Percentiles rank a stretch among this genome's conserved stretches.
These are phyloP conservation scores for Monarcha castaneiventris DNA, from an alignment of 2,113 vertebrate genomes.

Conservation along the genomic window DNA sequence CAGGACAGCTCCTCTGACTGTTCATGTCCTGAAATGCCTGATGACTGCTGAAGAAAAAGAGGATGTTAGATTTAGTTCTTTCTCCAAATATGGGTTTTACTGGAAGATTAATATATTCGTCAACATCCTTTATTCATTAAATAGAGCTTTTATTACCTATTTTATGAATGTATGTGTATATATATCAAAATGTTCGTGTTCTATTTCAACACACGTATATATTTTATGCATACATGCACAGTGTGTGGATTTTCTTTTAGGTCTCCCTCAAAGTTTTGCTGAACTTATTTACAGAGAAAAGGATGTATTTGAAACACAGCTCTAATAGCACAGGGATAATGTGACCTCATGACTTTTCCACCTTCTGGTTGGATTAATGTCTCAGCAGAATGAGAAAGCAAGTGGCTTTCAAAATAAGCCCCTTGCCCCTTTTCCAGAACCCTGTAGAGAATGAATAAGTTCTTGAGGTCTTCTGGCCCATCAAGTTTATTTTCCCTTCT, in stretches of 20 bases:
- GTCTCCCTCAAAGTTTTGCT: background rate
- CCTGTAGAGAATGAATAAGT: background rate
- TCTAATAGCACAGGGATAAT: background rate
- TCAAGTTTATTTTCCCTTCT: background rate
- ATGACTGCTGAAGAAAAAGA: background rate
- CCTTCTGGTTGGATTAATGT: background rate
- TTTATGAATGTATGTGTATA: background rate
- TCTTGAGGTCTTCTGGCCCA: background rate
- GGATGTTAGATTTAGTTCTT: background rate
- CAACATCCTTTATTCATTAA: background rate
- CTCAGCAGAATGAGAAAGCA: background rate
- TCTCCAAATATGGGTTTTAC: background rate
- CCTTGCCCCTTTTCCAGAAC: background rate
- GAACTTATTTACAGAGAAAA: background rate
- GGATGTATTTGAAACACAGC: background rate
- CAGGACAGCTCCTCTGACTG: background rate
- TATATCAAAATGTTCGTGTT: background rate
- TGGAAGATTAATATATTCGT: background rate
- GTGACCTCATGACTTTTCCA: background rate
- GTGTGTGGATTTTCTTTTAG: background rate
- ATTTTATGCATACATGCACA: background rate
- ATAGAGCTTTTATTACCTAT: background rate
- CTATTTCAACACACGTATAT: background rate
- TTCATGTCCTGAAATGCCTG: background rate
- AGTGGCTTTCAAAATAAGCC: background rate